Base-by-base conservation (phyloP, 1,140 invertebrate genomes). In the Gryllus bimaculatus region DNA sequence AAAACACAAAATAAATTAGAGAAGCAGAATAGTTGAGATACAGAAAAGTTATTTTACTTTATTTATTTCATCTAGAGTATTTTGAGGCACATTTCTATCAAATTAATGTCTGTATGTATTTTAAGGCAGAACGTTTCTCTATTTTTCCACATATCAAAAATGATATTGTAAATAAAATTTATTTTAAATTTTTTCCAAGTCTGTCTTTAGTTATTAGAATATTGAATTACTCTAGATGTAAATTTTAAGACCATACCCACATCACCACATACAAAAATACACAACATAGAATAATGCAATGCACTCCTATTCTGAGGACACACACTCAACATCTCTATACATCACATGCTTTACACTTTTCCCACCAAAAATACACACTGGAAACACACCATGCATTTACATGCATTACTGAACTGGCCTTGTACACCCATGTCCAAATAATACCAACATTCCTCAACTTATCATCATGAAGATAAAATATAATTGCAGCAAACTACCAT, bases 391-490 rank as follows among this genome's bases (percentile, higher is more conserved):
- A 66, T 66, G 54, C 54, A 66, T 3, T 66, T 66, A 13, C 54
- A 66, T 66, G 54, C 54, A 66, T 66, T 66, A 66, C 54, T 66
- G 54, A 66, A 66, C 18, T 18, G 10, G 54, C 54, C 54, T 66
- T 66, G 54, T 66, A 66, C 54, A 66, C 54, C 54, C 54, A 66
- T 66, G 54, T 66, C 54, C 54, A 66, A 66, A 66, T 66, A 18
- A 66, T 66, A 66, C 54, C 54, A 66, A 66, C 54, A 66, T 66
- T 66, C 54, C 54, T 10, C 54, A 66, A 18, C 18, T 18, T 10
- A 66, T 66, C 18, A 66, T 66, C 54, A 66, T 66, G 54, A 66
- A 2, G 54, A 66, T 66, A 66, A 66, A 13, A 66, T 66, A 66
- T 66, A 66, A 66, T 18, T 66, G 54, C 54, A 66, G 54, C 54